A percentile compares a stretch with the other conserved stretches of the same genome.
These are phyloP conservation scores for Piliocolobus tephrosceles DNA, from an alignment of 2,113 vertebrate genomes.

Conservation along the genomic window DNA sequence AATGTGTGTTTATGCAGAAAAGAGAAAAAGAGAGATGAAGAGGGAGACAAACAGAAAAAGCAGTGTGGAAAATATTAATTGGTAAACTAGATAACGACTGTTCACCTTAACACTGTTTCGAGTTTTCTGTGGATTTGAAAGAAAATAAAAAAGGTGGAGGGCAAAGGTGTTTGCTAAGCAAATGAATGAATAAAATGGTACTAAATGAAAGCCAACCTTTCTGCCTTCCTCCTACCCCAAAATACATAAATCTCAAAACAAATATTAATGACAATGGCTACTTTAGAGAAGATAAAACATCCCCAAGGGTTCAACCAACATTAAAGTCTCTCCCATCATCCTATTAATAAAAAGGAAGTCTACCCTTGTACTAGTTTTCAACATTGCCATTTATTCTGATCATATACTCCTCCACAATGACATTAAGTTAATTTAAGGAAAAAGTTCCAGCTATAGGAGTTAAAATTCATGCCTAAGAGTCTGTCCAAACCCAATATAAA, in stretches of 20 bases:
- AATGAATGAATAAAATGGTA: conserved; percentile 1
- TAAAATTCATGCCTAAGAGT: neutral
- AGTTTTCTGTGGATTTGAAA: conserved; percentile 26
- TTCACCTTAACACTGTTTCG: neutral
- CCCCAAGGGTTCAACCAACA: neutral
- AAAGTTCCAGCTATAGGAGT: neutral
- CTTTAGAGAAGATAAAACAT: conserved; percentile 15
- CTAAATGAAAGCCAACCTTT: neutral
- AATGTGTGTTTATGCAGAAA: neutral
- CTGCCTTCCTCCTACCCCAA: neutral
- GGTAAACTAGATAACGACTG: neutral
- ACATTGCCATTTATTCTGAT: neutral
- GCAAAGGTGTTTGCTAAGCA: conserved; percentile 4
- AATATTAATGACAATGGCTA: conserved; percentile 6
- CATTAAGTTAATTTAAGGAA: neutral
- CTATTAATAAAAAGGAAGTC: conserved; percentile 24
- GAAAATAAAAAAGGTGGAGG: neutral
- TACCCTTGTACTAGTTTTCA: neutral
- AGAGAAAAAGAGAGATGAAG: neutral
- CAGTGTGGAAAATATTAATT: neutral
- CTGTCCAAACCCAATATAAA: neutral
- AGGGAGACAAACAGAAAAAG: neutral
- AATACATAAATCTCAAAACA: neutral
- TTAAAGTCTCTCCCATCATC: neutral
- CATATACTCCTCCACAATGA: neutral